Evolutionary conservation across 2,888 invertebrate genomes (phyloP).

Genomic region (Drosophila prostipennis): DNA sequence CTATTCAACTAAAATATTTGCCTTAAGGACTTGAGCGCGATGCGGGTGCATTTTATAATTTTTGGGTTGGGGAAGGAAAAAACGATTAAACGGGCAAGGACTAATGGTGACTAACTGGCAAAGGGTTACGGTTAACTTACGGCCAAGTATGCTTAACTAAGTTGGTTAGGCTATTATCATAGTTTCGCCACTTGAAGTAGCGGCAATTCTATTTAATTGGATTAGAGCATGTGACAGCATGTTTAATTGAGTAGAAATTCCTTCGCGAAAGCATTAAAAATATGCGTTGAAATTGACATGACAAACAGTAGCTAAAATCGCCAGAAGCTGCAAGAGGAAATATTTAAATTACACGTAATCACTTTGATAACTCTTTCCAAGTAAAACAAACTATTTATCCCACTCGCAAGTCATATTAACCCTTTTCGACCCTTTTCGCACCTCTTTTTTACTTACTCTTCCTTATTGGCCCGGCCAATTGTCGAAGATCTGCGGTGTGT

Average conservation of each 20-base stretch:
- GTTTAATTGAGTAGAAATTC: constrained; percentile 24
- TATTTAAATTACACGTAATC: not conserved
- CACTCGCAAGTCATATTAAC: constrained; percentile 34
- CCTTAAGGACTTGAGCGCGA: constrained; percentile 11
- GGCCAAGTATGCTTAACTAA: constrained; percentile 33
- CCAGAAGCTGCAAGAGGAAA: no score
- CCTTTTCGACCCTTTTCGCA: constrained; percentile 37
- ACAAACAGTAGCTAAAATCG: not conserved
- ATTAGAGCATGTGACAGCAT: constrained; percentile 16
- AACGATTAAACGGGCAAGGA: constrained; percentile 17
- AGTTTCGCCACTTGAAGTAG: constrained; percentile 56
- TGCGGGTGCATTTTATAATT: constrained; percentile 23
- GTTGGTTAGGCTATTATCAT: constrained; percentile 55
- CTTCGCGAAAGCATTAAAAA: not conserved
- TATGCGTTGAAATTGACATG: not conserved
- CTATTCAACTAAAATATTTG: constrained; percentile 22
- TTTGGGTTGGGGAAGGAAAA: constrained; percentile 4
- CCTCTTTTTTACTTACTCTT: constrained; percentile 27
- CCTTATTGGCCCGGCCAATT: constrained; percentile 25
- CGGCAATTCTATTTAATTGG: constrained; percentile 68
- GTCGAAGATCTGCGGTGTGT: constrained; percentile 38
- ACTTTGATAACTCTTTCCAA: constrained; percentile 10
- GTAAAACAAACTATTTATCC: constrained; percentile 13
- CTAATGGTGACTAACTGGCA: constrained; percentile 19
- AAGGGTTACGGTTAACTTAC: constrained; percentile 44